A percentile compares a stretch with the other conserved stretches of the same genome.
These are phyloP conservation scores for Heteronetta atricapilla DNA, from an alignment of 2,113 vertebrate genomes.

Conservation along the genomic window DNA sequence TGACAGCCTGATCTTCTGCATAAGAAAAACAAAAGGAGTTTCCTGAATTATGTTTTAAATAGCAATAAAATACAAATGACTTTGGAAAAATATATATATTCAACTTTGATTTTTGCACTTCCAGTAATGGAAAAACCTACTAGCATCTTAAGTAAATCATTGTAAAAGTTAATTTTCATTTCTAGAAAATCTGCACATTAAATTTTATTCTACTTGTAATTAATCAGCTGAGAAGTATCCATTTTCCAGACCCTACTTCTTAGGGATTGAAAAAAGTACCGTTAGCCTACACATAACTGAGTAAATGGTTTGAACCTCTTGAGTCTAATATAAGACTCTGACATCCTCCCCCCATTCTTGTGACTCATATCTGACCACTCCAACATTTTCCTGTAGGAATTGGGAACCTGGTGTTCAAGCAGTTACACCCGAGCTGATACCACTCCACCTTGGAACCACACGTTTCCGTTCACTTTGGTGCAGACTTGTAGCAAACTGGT, in stretches of 20 bases:
- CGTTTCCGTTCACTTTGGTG: not conserved
- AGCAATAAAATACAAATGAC: not conserved
- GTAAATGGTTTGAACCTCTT: not conserved
- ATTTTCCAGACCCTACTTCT: not conserved
- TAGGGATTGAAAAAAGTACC: not conserved
- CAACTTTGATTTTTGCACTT: not conserved
- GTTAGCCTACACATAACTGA: not conserved
- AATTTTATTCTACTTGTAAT: not conserved
- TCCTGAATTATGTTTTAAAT: not conserved
- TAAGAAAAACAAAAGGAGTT: not conserved
- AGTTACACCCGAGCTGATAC: not conserved
- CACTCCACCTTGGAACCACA: not conserved
- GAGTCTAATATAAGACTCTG: not conserved
- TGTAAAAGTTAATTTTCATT: not conserved
- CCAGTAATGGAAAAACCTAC: not conserved
- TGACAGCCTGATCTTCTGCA: not conserved
- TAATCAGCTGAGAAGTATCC: not conserved
- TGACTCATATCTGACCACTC: not conserved
- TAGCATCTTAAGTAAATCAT: not conserved
- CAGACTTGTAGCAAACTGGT: not conserved
- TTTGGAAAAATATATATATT: not conserved
- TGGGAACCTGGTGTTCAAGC: not conserved
- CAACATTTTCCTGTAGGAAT: not conserved
- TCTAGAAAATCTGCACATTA: not conserved
- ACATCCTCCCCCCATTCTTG: not conserved